Base-by-base conservation (phyloP, 35 echinoderm and acorn worm genomes). In the Patiria miniata region DNA sequence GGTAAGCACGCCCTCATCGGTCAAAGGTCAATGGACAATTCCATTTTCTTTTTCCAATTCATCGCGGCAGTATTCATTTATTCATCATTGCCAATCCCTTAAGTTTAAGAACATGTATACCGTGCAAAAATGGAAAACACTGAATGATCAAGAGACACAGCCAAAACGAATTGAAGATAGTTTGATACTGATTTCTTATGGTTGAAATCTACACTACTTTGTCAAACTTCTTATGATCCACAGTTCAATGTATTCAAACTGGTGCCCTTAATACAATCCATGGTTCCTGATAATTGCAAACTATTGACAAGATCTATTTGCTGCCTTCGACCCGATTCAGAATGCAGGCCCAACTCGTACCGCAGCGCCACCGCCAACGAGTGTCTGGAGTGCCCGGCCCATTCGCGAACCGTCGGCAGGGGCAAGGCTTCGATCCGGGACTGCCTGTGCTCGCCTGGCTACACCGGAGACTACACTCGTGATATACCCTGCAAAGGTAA, bases 281-380 rank as follows among this genome's bases (percentile, higher is more conserved):
- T n/a, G n/a, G n/a, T n/a, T n/a, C n/a, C n/a, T n/a, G n/a, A n/a
- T n/a, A n/a, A n/a, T n/a, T n/a, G n/a, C n/a, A n/a, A 23, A 68
- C 0, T 73, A 32, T 36, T 58, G 26, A 84, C 10, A 17, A 52
- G n/a, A 59, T 36, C 30, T 56, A 60, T 36, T 84, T 32, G 16
- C 28, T 39, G 38, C n/a, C 5, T 60, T 84, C 53, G 2, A 36
- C 54, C 33, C 10, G 55, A 50, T 38, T 3, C 53, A 92, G 90
- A 51, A 81, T 92, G 90, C 81, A 33, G 36, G 18, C 55, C 52
- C 53, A 87, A 92, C 39, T 81, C 90, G 2, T 92, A 87, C 39
- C 30, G 51, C 29, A 92, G 85, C 32, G 38, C 32, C 22, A 87
- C 56, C 7, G 56, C 54, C 9, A 86, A 87, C 59, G 76, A 61